Evolutionary conservation across 1,140 invertebrate species (phyloP).

Genomic region (Drosophila rufa): DNA sequence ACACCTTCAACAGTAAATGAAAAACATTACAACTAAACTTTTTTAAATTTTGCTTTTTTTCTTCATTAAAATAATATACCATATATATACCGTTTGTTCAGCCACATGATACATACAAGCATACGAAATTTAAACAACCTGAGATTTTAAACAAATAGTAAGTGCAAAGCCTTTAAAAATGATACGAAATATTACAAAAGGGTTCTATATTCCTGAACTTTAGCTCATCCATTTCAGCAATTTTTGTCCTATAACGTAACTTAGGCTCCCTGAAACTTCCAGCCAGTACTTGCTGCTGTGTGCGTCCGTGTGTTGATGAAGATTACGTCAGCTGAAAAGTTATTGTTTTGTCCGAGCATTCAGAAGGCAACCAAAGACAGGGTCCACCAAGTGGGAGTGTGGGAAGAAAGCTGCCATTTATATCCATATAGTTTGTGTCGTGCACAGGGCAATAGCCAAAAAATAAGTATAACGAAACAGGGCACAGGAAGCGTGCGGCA

Average conservation of each 20-base stretch:
- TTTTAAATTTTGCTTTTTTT: not conserved
- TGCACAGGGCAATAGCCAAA: slow-evolving; percentile 26
- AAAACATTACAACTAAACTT: too few species aligned
- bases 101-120: not conserved
- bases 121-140: not conserved
- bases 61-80: not conserved
- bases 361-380: slow-evolving; percentile 47
- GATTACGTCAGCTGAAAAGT: slow-evolving; percentile 83
- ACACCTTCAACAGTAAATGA: too few species aligned
- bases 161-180: slow-evolving; percentile 27
- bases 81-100: not conserved
- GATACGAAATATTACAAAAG: slow-evolving; percentile 22
- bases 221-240: slow-evolving; percentile 18
- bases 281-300: slow-evolving; percentile 13
- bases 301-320: slow-evolving; percentile 68
- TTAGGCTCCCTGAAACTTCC: slow-evolving; percentile 7
- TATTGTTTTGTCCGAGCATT: slow-evolving; percentile 74
- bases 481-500: slow-evolving; percentile 72
- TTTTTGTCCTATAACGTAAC: slow-evolving; percentile 19
- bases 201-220: slow-evolving; percentile 11
- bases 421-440: slow-evolving; percentile 72
- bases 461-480: slow-evolving; percentile 34
- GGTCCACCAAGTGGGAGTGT: slow-evolving; percentile 28
- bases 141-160: slow-evolving; percentile 5
- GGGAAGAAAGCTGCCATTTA: slow-evolving; percentile 62